phyloP scores from a whole-genome alignment of 2,797 vertebrate species.

The Pelochelys cantorii region DNA sequence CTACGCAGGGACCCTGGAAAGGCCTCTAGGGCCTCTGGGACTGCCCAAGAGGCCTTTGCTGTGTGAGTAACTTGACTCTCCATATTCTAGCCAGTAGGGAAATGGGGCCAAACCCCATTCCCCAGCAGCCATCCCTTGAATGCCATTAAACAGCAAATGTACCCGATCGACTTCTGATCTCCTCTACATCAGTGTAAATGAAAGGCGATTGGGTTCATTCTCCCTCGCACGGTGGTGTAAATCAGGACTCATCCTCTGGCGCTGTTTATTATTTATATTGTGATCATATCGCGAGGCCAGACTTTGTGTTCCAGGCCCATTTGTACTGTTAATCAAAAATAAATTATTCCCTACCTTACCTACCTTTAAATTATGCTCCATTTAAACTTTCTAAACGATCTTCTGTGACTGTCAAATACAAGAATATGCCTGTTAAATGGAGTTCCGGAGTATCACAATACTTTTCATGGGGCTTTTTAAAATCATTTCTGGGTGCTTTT shows the following conservation, averaged over 20 bases:
- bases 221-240: background rate
- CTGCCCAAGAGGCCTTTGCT: background rate
- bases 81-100: background rate
- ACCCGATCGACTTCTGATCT: background rate
- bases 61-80: background rate
- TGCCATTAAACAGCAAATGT: background rate
- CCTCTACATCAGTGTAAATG: background rate
- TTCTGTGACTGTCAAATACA: conserved; percentile 59
- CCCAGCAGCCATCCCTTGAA: background rate
- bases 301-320: background rate
- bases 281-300: background rate
- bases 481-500: conserved; percentile 37
- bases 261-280: background rate
- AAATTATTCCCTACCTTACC: background rate
- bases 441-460: conserved; percentile 56
- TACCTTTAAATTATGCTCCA: conserved; percentile 19
- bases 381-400: conserved; percentile 52
- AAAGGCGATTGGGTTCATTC: background rate
- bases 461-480: conserved; percentile 61
- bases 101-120: background rate
- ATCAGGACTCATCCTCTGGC: background rate
- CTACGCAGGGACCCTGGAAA: background rate
- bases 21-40: background rate
- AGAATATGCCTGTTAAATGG: conserved; percentile 51
- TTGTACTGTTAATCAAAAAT: background rate